Conservation (phyloP, 1,140 invertebrate genomes). For the Drosophila yakuba region DNA sequence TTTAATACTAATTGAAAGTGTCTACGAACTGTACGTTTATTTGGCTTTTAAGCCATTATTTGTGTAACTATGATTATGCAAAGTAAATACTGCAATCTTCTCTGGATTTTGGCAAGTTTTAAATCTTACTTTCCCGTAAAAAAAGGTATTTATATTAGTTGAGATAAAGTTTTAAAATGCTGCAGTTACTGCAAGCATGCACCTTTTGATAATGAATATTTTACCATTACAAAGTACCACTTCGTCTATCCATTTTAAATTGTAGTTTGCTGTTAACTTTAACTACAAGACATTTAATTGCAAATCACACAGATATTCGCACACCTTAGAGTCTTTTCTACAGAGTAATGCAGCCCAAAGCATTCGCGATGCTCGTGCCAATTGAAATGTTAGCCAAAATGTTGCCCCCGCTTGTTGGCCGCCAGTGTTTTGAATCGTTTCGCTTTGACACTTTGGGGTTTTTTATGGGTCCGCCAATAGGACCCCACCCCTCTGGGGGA, state of each 20-base stretch:
- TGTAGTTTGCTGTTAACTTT: too few relatives aligned
- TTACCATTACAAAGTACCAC: too few relatives aligned
- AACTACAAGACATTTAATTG: too few relatives aligned
- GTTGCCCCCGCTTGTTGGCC: constrained; percentile 31
- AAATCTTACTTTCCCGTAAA: too few relatives aligned
- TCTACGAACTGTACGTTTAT: not conserved
- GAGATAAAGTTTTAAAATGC: too few relatives aligned
- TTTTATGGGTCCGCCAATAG: constrained; percentile 66
- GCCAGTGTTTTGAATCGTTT: constrained; percentile 58
- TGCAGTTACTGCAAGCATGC: too few relatives aligned
- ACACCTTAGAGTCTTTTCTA: too few relatives aligned
- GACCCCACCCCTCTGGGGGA: constrained; percentile 19
- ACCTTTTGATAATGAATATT: too few relatives aligned
- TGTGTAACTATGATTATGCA: not conserved
- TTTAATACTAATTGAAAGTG: not conserved
- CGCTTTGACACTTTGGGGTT: constrained; percentile 77
- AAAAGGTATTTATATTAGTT: not conserved
- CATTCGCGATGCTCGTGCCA: constrained; percentile 54
- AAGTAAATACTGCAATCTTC: not conserved
- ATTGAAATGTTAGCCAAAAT: constrained; percentile 73
- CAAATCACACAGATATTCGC: too few relatives aligned
- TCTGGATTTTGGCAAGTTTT: not conserved
- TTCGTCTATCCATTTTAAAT: too few relatives aligned
- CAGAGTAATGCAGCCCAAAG: not conserved
- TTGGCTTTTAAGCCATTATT: not conserved